Conservation (phyloP, 2,888 invertebrate genomes). For the Tiliacea citrago region DNA sequence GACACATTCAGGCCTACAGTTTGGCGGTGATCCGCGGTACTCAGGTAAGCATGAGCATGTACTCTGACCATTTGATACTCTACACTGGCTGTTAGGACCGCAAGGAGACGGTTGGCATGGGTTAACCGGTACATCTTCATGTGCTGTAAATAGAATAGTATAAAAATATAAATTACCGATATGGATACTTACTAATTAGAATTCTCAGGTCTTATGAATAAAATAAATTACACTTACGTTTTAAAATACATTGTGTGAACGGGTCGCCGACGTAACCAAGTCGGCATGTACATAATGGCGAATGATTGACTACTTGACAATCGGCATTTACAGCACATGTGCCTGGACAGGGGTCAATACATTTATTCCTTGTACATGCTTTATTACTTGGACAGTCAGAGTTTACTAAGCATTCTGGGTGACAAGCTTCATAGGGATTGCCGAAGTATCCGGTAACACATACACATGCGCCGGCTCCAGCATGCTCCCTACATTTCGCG, state of each 20-base stretch:
- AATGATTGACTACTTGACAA: conserved; percentile 94
- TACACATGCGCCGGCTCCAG: conserved; percentile 92
- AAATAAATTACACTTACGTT: conserved; percentile 74
- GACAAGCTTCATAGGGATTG: conserved; percentile 95
- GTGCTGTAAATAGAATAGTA: conserved; percentile 70
- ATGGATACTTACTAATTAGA: not conserved
- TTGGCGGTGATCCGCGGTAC: conserved; percentile 92
- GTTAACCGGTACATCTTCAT: conserved; percentile 80
- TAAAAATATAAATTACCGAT: conserved; percentile 9
- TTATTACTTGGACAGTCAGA: conserved; percentile 93
- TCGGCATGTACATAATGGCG: conserved; percentile 93
- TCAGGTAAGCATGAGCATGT: conserved; percentile 93
- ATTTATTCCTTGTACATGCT: conserved; percentile 94
- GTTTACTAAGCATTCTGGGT: conserved; percentile 93
- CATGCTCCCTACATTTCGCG: conserved; percentile 91
- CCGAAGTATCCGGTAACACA: conserved; percentile 94
- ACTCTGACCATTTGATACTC: conserved; percentile 90
- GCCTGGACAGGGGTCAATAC: conserved; percentile 94
- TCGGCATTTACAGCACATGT: conserved; percentile 94
- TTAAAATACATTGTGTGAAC: conserved; percentile 90
- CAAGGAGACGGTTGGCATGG: conserved; percentile 92
- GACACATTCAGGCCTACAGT: conserved; percentile 94
- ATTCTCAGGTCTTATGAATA: not conserved
- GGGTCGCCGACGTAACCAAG: conserved; percentile 94
- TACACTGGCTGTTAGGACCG: conserved; percentile 92